A percentile compares a stretch with the other conserved stretches of the same genome.
Conservation (phyloP, 1,140 invertebrate genomes). For the Chlorops oryzae region DNA sequence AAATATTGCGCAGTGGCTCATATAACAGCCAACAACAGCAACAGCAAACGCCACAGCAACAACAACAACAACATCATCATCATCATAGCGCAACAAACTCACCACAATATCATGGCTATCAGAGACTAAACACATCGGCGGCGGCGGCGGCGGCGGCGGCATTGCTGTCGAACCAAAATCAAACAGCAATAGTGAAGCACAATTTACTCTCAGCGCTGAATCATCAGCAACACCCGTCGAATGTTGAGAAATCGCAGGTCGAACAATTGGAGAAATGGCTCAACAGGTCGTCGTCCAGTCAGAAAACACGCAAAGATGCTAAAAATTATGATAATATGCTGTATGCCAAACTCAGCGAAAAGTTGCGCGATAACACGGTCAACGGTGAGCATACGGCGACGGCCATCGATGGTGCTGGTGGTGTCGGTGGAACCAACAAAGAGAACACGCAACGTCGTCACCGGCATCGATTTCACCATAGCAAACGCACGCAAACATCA, state of each 20-base stretch:
- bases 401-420: not conserved
- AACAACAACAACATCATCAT: conserved; percentile 7
- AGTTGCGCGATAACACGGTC: conserved; percentile 30
- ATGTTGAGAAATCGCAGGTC: conserved; percentile 3
- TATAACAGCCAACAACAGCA: conserved; percentile 5
- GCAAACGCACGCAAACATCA: conserved; percentile 28
- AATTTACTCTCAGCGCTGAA: too few relatives aligned
- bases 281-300: not conserved
- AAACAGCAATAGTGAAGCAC: too few relatives aligned
- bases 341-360: conserved; percentile 42
- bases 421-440: too few relatives aligned
- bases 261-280: conserved; percentile 22
- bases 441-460: conserved; percentile 24
- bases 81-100: conserved; percentile 13
- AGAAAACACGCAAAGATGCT: conserved; percentile 30
- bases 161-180: too few relatives aligned
- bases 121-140: conserved; percentile 20
- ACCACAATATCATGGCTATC: conserved; percentile 31
- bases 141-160: too few relatives aligned
- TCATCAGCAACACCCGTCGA: conserved; percentile 1
- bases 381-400: not conserved
- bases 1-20: conserved; percentile 18
- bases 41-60: conserved; percentile 1
- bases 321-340: conserved; percentile 44
- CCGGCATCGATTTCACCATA: too few relatives aligned